These are phyloP conservation scores for rabbit (Oryctolagus cuniculus) DNA, from an alignment of 2,113 vertebrate species.

Conservation along the genomic window DNA sequence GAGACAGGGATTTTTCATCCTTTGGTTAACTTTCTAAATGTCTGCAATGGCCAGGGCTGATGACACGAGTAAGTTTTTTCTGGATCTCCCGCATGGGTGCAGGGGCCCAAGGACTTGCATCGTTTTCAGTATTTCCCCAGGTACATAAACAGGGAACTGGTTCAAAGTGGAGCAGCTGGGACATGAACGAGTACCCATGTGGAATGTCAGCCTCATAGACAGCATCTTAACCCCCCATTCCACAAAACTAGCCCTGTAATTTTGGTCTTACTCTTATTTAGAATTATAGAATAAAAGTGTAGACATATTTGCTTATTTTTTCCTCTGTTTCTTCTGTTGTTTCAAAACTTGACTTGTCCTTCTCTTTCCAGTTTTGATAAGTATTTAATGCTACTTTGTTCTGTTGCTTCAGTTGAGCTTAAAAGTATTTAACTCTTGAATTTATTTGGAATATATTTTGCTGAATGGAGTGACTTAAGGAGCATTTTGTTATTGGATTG, in stretches of 20 bases:
- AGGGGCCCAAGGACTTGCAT: too few species aligned
- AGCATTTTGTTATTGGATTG: background rate
- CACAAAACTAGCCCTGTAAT: background rate
- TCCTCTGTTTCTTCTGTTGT: background rate
- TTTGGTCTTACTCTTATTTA: conserved; percentile 21
- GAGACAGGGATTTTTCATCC: too few species aligned
- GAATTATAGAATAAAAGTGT: background rate
- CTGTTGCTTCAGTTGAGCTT: background rate
- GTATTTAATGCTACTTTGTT: conserved; percentile 1
- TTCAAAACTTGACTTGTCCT: conserved; percentile 23
- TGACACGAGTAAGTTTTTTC: too few species aligned
- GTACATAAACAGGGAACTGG: too few species aligned
- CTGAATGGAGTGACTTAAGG: background rate
- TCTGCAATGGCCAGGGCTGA: too few species aligned
- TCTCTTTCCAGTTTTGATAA: conserved; percentile 10
- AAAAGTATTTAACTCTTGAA: conserved; percentile 4
- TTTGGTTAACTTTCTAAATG: too few species aligned
- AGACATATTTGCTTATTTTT: background rate
- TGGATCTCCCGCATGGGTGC: too few species aligned
- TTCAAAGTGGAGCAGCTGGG: too few species aligned
- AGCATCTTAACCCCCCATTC: too few species aligned
- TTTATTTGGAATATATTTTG: conserved; percentile 30
- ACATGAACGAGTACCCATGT: too few species aligned
- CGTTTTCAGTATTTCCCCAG: too few species aligned
- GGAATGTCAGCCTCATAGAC: too few species aligned